phyloP scores from a whole-genome alignment of 2,797 vertebrate genomes.

The Ceryle rudis region DNA sequence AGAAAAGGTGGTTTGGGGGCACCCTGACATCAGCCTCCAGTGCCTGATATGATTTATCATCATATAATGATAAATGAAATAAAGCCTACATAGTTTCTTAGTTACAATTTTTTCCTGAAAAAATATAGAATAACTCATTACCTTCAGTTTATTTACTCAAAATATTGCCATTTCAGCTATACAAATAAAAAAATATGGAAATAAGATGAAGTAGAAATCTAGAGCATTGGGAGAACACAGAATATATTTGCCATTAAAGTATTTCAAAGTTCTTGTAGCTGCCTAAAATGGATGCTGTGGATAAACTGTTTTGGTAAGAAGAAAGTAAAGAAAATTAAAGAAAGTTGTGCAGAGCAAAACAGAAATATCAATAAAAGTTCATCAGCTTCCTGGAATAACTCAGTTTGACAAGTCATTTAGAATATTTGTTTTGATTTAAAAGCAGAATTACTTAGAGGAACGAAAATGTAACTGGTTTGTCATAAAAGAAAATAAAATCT shows the following conservation, averaged over 20 bases:
- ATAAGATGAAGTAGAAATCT: not conserved
- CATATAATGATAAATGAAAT: not conserved
- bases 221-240: not conserved
- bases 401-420: not conserved
- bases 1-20: not conserved
- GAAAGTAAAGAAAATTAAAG: not conserved
- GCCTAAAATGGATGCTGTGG: not conserved
- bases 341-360: not conserved
- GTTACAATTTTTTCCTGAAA: not conserved
- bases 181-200: not conserved
- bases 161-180: not conserved
- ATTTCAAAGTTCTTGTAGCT: not conserved
- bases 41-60: too few species aligned
- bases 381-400: not conserved
- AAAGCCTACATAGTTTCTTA: not conserved
- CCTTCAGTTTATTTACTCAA: not conserved
- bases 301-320: not conserved
- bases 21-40: not conserved
- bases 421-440: slow-evolving; percentile 23
- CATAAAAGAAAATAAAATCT: not conserved
- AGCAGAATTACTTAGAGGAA: not conserved
- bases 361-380: not conserved
- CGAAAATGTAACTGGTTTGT: not conserved
- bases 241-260: not conserved
- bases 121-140: not conserved